These are phyloP conservation scores for Eublepharis macularius DNA, from an alignment of 2,113 vertebrate species.

Conservation along the genomic window DNA sequence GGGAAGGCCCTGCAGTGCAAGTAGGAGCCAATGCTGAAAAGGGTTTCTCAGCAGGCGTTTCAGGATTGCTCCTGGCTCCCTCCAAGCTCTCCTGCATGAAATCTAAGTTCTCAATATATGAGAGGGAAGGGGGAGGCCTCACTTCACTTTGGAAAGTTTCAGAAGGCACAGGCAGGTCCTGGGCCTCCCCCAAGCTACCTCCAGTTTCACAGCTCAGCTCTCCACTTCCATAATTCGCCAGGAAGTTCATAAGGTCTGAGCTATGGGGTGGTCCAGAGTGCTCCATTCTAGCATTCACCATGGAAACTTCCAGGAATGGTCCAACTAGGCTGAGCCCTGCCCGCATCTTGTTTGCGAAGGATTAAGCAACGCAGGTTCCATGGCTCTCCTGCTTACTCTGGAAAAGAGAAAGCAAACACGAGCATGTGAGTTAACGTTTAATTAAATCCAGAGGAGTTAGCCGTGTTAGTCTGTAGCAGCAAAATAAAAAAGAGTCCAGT, in stretches of 20 bases:
- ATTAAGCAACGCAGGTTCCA: rapidly evolving
- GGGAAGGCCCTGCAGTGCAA: background rate
- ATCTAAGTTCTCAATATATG: background rate
- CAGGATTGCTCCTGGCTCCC: background rate
- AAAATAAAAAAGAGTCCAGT: too few relatives aligned
- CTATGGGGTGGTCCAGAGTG: background rate
- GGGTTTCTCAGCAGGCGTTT: background rate
- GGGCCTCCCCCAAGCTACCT: background rate
- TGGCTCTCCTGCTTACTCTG: constrained; percentile 16
- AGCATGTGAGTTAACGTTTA: constrained; percentile 11
- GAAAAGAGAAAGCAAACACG: background rate
- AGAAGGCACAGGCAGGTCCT: background rate
- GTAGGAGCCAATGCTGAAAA: background rate
- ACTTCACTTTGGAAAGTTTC: background rate
- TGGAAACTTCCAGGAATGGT: background rate
- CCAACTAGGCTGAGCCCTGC: background rate
- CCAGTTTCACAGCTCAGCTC: background rate
- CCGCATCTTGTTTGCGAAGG: background rate
- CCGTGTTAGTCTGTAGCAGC: too few relatives aligned
- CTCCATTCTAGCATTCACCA: constrained; percentile 42
- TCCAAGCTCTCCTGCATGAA: background rate
- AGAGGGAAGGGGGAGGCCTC: background rate
- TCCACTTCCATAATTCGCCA: background rate
- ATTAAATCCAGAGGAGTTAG: too few relatives aligned
- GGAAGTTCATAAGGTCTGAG: background rate